Percentiles rank a stretch among this genome's conserved stretches.
Evolutionary conservation across 2,113 vertebrate genomes (phyloP).

Genomic region (Phalacrocorax brasilianus): DNA sequence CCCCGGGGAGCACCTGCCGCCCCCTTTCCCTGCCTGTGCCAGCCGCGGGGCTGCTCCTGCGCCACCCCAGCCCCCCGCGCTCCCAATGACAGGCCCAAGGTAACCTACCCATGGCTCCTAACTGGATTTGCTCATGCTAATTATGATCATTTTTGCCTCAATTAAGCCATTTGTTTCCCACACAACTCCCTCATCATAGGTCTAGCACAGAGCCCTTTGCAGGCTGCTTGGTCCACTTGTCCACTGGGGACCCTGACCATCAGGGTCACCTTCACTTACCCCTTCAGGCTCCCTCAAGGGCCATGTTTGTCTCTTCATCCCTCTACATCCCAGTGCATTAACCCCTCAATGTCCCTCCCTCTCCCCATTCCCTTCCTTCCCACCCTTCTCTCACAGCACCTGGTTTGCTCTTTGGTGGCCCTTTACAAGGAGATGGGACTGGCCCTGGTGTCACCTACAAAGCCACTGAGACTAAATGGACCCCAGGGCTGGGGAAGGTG

Average conservation of each 20-base stretch:
- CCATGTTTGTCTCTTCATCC: rapidly evolving
- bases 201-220: not conserved
- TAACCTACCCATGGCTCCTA: not conserved
- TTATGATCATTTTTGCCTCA: not conserved
- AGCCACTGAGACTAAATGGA: rapidly evolving
- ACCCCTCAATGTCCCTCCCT: not conserved
- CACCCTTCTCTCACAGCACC: not conserved
- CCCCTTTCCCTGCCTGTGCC: not conserved
- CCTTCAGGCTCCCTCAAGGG: not conserved
- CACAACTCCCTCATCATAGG: rapidly evolving
- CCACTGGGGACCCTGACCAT: rapidly evolving
- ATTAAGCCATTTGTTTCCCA: conserved; percentile 26
- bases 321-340: not conserved
- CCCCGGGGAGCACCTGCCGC: rapidly evolving
- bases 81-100: not conserved
- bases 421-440: rapidly evolving
- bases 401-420: not conserved
- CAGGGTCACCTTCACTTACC: not conserved
- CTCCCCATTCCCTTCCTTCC: not conserved
- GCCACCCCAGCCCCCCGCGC: not conserved
- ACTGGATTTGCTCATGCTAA: conserved; percentile 26
- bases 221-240: rapidly evolving
- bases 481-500: rapidly evolving
- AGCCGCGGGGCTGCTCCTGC: rapidly evolving
- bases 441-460: not conserved